These are phyloP conservation scores for Salminus brasiliensis DNA, from an alignment of 2,113 vertebrate species.

Conservation along the genomic window DNA sequence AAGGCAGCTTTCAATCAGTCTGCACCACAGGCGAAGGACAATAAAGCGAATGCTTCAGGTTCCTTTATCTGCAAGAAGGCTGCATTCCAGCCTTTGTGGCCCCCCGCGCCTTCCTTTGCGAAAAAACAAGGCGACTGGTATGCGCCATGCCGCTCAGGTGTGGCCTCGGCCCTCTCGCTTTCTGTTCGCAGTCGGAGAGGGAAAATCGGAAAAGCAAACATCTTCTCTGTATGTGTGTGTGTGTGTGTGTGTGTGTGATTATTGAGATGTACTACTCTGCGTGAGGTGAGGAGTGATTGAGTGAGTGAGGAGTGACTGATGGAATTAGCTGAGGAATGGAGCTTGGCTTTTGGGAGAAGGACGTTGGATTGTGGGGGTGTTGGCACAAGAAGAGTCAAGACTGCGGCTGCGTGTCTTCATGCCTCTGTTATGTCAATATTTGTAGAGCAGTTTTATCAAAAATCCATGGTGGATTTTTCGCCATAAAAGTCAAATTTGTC, in stretches of 20 bases:
- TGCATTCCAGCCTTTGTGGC: conserved; percentile 65
- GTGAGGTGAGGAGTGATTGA: conserved; percentile 13
- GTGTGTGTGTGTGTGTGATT: conserved; percentile 31
- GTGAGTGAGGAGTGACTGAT: conserved; percentile 34
- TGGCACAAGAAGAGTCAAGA: neutral
- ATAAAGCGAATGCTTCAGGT: conserved; percentile 60
- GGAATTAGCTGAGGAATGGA: conserved; percentile 38
- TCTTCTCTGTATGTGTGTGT: conserved; percentile 4
- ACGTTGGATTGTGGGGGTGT: no score
- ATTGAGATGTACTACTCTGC: conserved; percentile 52
- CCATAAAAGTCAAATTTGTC: neutral
- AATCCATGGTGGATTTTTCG: neutral
- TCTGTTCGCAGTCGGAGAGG: conserved; percentile 12
- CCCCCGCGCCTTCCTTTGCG: conserved; percentile 37
- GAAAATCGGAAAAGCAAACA: conserved; percentile 42
- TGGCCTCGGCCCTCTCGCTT: neutral
- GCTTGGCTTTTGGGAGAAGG: neutral
- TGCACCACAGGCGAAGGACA: conserved; percentile 51
- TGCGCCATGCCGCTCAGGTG: conserved; percentile 52
- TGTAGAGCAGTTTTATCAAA: neutral
- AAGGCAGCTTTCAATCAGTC: conserved; percentile 48
- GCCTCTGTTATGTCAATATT: neutral
- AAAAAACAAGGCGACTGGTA: conserved; percentile 55
- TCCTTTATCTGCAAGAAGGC: conserved; percentile 33
- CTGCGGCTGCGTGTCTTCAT: neutral